Evolutionary conservation across 1,140 invertebrate genomes (phyloP), one percentile per base, ranked within the genome.

Genomic region (Aphelenchoides fujianensis): DNA sequence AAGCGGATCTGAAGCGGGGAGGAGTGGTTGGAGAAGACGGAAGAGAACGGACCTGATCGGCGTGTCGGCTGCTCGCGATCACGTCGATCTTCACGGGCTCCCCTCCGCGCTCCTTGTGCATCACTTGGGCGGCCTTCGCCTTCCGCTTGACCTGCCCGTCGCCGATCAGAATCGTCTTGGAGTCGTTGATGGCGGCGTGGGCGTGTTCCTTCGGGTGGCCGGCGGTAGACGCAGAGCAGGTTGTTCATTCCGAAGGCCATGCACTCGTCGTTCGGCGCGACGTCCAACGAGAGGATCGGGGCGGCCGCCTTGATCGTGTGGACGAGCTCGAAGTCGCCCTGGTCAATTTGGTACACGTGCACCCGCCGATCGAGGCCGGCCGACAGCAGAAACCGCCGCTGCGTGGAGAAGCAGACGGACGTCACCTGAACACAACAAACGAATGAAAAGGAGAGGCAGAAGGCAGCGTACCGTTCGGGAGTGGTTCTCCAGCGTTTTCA

Each of bases 401-500:
- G 90, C 28, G 90, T 91, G 27, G 91, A 90, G 68, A 94, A 87
- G 75, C 59, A 55, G 35, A 84, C 41, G 9, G 84, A 84, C 53
- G 84, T 84, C 31, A 85, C 71, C 73, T 82, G 66, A 66, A 63
- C 32, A 30, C 36, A 48, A 62, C 31, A 63, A 1, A 28, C 34
- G 31, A 72, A 23, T 41, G 23, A n/a, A 28, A 52, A 55, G 19
- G 23, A 31, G 79, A 79, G 66, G 83, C 84, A 55, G 88, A 86
- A 27, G 96, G 79, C 75, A 90, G 90, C 93, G 96, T 1, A 97
- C 89, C 1, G 94, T 95, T 88, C 97, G 97, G 83, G 97, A 93
- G 85, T 97, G 87, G 66, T 86, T 76, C 91, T 82, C 92, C 89
- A 52, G 90, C 89, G 78, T 94, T 88, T 85, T 89, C 89, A 9